These are phyloP conservation scores for Catharus bicknelli DNA, from an alignment of 2,113 vertebrate species.

Conservation along the genomic window DNA sequence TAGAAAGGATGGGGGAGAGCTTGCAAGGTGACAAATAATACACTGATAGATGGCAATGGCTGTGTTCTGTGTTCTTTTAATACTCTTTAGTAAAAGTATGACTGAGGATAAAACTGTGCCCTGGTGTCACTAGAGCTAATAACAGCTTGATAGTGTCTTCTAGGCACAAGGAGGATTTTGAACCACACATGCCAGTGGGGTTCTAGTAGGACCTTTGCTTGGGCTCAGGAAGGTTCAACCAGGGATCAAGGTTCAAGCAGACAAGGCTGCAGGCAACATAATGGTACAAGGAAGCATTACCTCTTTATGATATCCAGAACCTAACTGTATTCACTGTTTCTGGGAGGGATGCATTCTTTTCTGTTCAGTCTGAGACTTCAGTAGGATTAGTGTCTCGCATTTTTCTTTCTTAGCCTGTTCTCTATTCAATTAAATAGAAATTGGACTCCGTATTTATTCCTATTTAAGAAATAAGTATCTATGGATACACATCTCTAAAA, in stretches of 20 bases:
- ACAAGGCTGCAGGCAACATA: neutral
- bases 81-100: neutral
- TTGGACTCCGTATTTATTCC: neutral
- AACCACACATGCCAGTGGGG: fast-evolving
- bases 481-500: neutral
- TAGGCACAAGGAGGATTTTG: neutral
- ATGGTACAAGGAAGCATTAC: neutral
- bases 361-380: neutral
- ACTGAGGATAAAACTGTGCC: neutral
- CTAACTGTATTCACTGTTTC: neutral
- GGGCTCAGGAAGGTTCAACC: neutral
- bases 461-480: neutral
- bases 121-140: neutral
- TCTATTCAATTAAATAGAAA: neutral
- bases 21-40: neutral
- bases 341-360: neutral
- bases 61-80: neutral
- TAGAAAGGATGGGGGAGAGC: neutral
- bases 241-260: neutral
- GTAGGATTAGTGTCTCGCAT: neutral
- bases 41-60: neutral
- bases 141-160: neutral
- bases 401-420: neutral
- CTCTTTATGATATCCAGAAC: neutral
- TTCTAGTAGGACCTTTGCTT: neutral